Base-by-base conservation (phyloP, 2,113 vertebrate genomes). In the pig (Sus scrofa) region DNA sequence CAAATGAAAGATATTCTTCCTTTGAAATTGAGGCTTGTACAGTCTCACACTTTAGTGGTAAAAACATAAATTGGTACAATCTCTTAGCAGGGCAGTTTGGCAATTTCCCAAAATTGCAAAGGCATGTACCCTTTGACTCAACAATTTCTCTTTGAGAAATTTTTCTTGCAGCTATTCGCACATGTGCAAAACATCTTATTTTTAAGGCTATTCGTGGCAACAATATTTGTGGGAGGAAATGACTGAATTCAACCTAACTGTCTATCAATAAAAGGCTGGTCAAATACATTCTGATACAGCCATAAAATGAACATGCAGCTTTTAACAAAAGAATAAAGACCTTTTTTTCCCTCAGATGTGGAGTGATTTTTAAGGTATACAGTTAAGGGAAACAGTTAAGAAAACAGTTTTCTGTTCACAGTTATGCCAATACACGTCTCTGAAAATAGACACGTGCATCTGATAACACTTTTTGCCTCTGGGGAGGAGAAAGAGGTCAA, bases 301-400 rank as follows among this genome's bases (percentile, higher is more conserved):
- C 19, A 56, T 20, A 56, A 96, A 58, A 27, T 86, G 20, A 92
- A 92, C 54, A 65, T 85, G 8, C 65, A 56, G 16, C n/a, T 78
- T 96, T 54, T 88, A 79, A 93, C 37, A 93, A 79, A 62, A 6
- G 27, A 91, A 73, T 52, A 95, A 63, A 91, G 39, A 27, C 3
- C 52, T 60, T 90, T 56, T 44, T 44, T 44, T 44, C 8, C 44
- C 8, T 7, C 37, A 54, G 37, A 52, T 32, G 11, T 14, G 26
- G 39, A 92, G 10, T 73, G 24, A 83, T 44, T 92, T 86, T 70
- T 44, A 62, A 77, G 52, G 56, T 70, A 30, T 1, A 62, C 16
- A 30, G 2, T 67, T 65, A 94, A 54, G 11, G 58, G 37, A 86
- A 94, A 94, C 44, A 77, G 15, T 77, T 77, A 32, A 54, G 9